Conservation (phyloP, 2,797 vertebrate genomes). For the Sebastes itinus region DNA sequence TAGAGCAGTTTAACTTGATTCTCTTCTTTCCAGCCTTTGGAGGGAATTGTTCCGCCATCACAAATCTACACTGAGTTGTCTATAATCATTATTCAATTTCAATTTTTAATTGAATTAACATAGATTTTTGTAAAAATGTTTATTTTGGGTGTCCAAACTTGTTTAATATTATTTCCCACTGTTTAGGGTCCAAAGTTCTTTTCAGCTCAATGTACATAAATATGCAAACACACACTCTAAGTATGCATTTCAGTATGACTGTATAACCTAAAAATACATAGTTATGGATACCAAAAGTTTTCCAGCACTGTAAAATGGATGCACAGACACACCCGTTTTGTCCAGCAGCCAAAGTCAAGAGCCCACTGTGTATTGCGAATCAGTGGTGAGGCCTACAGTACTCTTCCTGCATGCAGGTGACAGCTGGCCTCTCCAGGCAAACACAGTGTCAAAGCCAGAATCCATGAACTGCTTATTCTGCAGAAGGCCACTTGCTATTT, state of each 20-base stretch:
- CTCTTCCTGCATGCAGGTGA: conserved; percentile 72
- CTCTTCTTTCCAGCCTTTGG: conserved; percentile 17
- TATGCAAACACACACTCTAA: background rate
- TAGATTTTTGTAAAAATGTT: background rate
- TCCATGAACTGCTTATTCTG: conserved; percentile 81
- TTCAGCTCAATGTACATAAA: background rate
- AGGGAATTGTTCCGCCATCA: conserved; percentile 6
- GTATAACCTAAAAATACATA: background rate
- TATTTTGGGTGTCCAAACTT: background rate
- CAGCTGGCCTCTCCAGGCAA: conserved; percentile 81
- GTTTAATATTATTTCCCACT: background rate
- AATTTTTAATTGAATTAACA: background rate
- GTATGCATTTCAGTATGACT: background rate
- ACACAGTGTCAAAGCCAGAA: conserved; percentile 77
- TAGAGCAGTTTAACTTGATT: conserved; percentile 43
- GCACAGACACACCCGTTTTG: conserved; percentile 20
- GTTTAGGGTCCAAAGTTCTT: background rate
- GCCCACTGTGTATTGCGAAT: conserved; percentile 41
- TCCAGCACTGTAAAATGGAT: background rate
- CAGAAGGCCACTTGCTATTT: conserved; percentile 81
- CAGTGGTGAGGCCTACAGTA: conserved; percentile 25
- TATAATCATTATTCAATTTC: background rate
- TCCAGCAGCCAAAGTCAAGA: conserved; percentile 46
- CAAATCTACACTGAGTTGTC: background rate
- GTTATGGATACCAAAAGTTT: conserved; percentile 15